These are phyloP conservation scores for Oriolus oriolus DNA, from an alignment of 2,113 vertebrate species.

Conservation along the genomic window DNA sequence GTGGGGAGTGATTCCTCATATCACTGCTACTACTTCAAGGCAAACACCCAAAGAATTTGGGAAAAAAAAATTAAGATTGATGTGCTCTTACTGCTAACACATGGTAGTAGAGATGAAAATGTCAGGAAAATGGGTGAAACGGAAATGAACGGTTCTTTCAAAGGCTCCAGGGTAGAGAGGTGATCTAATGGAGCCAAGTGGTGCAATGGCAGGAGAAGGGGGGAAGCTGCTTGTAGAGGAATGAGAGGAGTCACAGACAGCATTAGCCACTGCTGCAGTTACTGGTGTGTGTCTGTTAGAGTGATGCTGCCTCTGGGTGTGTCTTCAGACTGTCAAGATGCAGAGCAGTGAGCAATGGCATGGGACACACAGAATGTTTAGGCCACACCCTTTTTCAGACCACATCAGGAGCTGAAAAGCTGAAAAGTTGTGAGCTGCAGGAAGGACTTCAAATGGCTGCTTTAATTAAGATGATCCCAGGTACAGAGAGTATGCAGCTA, in stretches of 20 bases:
- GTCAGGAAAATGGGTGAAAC: too few species aligned
- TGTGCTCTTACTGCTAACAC: too few species aligned
- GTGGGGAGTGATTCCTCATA: too few species aligned
- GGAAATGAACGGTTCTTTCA: too few species aligned
- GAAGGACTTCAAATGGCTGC: background rate
- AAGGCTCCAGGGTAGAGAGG: too few species aligned
- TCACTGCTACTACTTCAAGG: too few species aligned
- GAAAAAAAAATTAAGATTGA: too few species aligned
- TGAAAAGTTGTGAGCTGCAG: background rate
- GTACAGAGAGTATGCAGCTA: background rate
- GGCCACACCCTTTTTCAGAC: background rate
- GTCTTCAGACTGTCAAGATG: too few species aligned
- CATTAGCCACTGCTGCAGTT: background rate
- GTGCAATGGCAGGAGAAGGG: too few species aligned
- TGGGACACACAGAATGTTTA: background rate
- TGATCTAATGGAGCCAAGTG: too few species aligned
- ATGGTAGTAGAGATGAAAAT: too few species aligned
- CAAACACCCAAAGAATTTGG: too few species aligned
- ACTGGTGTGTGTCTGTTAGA: background rate
- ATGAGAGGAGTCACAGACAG: background rate
- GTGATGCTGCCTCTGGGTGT: background rate
- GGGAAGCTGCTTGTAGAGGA: rapidly evolving
- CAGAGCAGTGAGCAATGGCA: background rate
- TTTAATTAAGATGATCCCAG: background rate
- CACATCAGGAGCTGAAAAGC: background rate